phyloP scores from a whole-genome alignment of 2,113 vertebrate species.

The Macaca nemestrina region DNA sequence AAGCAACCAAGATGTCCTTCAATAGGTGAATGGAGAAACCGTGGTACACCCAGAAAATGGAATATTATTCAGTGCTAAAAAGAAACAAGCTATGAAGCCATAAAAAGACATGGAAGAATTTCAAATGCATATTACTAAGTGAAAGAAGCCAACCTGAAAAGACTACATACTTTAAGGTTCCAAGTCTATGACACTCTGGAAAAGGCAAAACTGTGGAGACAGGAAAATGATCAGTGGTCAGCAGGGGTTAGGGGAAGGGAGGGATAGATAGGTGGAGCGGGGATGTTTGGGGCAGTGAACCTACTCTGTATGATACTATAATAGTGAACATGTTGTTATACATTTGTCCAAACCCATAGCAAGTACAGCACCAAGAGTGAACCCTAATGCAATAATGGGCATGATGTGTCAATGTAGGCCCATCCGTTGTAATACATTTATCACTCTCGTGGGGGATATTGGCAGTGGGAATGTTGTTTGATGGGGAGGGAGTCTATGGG shows the following conservation, averaged over 20 bases:
- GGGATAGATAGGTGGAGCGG: background rate
- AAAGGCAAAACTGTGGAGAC: background rate
- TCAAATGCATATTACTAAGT: background rate
- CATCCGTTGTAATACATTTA: too few relatives aligned
- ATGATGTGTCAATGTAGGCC: background rate
- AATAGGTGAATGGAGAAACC: background rate
- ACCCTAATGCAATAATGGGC: background rate
- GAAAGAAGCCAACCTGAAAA: background rate
- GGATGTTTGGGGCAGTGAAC: background rate
- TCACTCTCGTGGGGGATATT: background rate
- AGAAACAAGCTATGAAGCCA: background rate
- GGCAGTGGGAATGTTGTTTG: background rate
- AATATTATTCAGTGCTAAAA: background rate
- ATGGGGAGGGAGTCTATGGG: background rate
- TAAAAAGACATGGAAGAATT: background rate
- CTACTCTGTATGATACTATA: too few relatives aligned
- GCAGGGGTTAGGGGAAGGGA: background rate
- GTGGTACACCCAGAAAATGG: background rate
- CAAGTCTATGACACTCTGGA: background rate
- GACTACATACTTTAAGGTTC: background rate
- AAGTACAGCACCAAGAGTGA: too few relatives aligned
- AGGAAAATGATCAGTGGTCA: background rate
- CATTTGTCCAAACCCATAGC: background rate
- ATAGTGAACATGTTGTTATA: background rate
- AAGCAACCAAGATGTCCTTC: background rate